These are phyloP conservation scores for Subanguina moxae DNA, from an alignment of 1,140 invertebrate genomes.

Conservation along the genomic window DNA sequence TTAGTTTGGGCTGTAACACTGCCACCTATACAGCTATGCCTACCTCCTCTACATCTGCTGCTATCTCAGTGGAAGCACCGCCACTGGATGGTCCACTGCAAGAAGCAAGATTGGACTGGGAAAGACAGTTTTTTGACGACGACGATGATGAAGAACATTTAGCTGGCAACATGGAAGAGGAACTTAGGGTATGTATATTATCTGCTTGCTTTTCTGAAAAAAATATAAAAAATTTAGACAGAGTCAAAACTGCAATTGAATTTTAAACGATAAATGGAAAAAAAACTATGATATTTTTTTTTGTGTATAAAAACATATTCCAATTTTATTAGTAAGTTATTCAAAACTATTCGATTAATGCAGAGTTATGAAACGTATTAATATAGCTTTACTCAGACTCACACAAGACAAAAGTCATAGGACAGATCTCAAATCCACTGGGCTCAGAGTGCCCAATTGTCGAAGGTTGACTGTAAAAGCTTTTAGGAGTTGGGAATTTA, in stretches of 20 bases:
- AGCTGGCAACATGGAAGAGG: slow-evolving; percentile 6
- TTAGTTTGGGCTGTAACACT: background rate
- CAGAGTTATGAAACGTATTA: too few relatives aligned
- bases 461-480: too few relatives aligned
- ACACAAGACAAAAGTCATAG: too few relatives aligned
- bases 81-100: background rate
- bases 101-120: slow-evolving; percentile 7
- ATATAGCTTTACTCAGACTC: too few relatives aligned
- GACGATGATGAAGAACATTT: slow-evolving; percentile 13
- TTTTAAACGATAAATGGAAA: background rate
- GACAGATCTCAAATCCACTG: too few relatives aligned
- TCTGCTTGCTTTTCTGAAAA: too few relatives aligned
- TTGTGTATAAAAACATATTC: too few relatives aligned
- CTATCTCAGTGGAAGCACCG: background rate
- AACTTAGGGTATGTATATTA: background rate
- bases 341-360: too few relatives aligned
- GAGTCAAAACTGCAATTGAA: background rate
- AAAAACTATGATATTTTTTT: too few relatives aligned
- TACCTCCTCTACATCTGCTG: background rate
- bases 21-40: background rate
- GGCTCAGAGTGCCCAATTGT: too few relatives aligned
- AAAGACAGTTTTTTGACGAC: slow-evolving; percentile 11
- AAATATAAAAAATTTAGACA: slow-evolving; percentile 4
- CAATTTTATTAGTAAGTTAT: too few relatives aligned
- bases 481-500: too few relatives aligned